A percentile compares a stretch with the other conserved stretches of the same genome.
These are phyloP conservation scores for Eledone cirrhosa DNA, from an alignment of 2,888 invertebrate genomes.

Conservation along the genomic window DNA sequence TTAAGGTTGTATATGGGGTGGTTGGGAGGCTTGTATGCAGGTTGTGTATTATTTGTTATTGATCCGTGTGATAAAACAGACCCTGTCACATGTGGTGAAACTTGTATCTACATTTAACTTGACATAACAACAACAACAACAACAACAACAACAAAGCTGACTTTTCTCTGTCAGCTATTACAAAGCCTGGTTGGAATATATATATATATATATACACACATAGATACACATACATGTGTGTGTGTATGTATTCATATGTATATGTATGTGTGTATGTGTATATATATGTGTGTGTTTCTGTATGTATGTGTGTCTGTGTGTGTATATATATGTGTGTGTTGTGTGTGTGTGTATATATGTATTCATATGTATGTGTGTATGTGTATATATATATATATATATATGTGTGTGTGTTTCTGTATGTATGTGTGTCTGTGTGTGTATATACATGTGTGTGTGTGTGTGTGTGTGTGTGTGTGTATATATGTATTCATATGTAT, in stretches of 20 bases:
- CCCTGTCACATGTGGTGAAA: no score
- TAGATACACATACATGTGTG: neutral
- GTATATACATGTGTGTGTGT: neutral
- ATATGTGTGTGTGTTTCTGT: neutral
- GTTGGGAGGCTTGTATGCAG: no score
- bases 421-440: neutral
- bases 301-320: neutral
- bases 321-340: neutral
- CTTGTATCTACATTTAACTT: no score
- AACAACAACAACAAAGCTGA: no score
- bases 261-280: neutral
- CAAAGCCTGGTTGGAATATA: no score
- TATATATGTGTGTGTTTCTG: neutral
- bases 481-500: neutral
- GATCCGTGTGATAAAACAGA: no score
- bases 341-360: neutral
- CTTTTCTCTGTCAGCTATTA: no score
- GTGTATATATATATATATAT: neutral
- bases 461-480: neutral
- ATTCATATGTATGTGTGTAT: neutral
- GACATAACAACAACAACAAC: no score
- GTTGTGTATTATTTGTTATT: no score
- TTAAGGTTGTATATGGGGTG: no score
- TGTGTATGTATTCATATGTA: neutral
- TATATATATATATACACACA: neutral